Percentiles rank a stretch among this genome's conserved stretches.
phyloP scores from a whole-genome alignment of 2,113 vertebrate genomes.

The Ophthalmolycus amberensis region DNA sequence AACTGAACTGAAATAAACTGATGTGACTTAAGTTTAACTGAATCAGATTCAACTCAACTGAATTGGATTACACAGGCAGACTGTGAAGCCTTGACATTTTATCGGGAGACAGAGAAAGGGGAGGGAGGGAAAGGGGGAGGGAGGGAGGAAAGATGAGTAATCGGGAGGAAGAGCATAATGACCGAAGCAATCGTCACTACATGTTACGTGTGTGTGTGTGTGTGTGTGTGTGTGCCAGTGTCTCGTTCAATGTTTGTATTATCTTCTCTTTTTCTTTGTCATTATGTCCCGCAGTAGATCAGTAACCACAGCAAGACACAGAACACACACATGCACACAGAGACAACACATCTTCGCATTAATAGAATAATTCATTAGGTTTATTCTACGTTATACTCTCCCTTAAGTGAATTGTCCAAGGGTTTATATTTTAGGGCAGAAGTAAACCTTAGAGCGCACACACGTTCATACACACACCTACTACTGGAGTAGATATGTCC shows the following conservation, averaged over 20 bases:
- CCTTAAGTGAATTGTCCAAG: not conserved
- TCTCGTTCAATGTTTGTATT: constrained; percentile 6
- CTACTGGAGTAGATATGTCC: not conserved
- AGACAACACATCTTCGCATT: not conserved
- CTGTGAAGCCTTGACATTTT: constrained; percentile 40
- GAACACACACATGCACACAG: not conserved
- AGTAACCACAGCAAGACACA: not conserved
- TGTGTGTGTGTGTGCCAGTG: constrained; percentile 5
- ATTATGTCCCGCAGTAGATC: not conserved
- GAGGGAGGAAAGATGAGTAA: constrained; percentile 39
- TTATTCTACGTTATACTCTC: not conserved
- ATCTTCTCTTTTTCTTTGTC: not conserved
- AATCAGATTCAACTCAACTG: constrained; percentile 41
- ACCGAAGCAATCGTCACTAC: constrained; percentile 38
- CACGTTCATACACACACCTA: not conserved
- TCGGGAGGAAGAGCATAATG: constrained; percentile 46
- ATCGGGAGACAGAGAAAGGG: not conserved
- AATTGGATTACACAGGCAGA: constrained; percentile 46
- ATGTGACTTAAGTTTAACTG: constrained; percentile 29
- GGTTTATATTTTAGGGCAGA: not conserved
- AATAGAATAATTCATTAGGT: not conserved
- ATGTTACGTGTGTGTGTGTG: constrained; percentile 8
- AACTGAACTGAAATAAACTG: constrained; percentile 26
- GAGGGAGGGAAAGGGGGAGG: constrained; percentile 5
- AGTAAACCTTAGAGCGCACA: not conserved